Evolutionary conservation across 1,140 invertebrate genomes (phyloP), one percentile per base, ranked within the genome.

Genomic region (Nebria ingens): DNA sequence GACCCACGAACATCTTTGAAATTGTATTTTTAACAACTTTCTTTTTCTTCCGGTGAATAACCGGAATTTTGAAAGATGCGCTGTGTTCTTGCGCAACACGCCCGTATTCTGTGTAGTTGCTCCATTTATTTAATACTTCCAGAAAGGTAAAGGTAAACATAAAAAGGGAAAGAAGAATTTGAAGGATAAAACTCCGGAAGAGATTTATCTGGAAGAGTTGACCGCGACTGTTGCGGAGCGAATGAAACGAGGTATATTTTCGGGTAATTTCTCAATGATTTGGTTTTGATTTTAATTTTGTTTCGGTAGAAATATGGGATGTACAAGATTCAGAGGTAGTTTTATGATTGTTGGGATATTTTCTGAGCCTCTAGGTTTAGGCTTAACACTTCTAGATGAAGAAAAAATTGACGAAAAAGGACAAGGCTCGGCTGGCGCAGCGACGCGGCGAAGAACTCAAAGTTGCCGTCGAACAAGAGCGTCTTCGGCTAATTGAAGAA

Each of bases 321-420:
- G 34, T 55, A 54, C 34, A 51, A 51, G 53, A 53, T 25, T 21
- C 42, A 55, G 56, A 22, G 20, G 51, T 23, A 34, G 19, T 12
- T 13, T 57, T 22, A 9, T 19, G 11, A 19, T 23, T 22, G 15
- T 45, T 6, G n/a, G 6, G n/a, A 34, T 34, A 34, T 34, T 34
- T 34, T 34, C n/a, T 34, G 25, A 34, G n/a, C 6, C 25, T 6
- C 25, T 34, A 34, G 6, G 6, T 34, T 34, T 34, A 6, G 13
- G 13, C 13, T 29, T 6, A 29, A 29, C 25, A 4, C 25, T 29
- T 29, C 13, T 29, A 9, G 15, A 40, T 64, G n/a, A 72, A 66
- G 55, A 68, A 73, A 63, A 75, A 75, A 59, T 60, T 70, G 4
- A 68, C 67, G 2, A 73, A 75, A 56, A 74, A 74, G 60, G 71